Evolutionary conservation across 1,140 invertebrate species (phyloP).

Genomic region (Drosophila virilis): DNA sequence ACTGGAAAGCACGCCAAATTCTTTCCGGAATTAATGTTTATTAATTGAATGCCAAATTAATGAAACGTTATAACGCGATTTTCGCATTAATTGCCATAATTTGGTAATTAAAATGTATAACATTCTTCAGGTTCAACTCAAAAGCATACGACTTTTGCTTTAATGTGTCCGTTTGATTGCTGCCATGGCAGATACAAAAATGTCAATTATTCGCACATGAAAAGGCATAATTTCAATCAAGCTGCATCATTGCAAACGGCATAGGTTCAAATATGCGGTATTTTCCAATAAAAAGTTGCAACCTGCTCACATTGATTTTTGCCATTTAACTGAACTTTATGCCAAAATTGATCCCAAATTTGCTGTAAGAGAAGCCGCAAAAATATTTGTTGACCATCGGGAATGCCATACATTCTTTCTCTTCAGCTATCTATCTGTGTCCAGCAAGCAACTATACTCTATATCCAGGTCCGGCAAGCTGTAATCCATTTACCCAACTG

Average conservation of each 20-base stretch:
- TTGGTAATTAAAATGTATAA: neutral
- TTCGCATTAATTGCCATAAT: neutral
- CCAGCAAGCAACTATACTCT: constrained; percentile 14
- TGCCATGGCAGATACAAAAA: too few relatives aligned
- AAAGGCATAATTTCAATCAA: too few relatives aligned
- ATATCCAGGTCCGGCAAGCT: neutral
- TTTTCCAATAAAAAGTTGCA: neutral
- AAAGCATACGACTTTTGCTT: too few relatives aligned
- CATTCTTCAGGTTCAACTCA: too few relatives aligned
- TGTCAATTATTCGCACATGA: too few relatives aligned
- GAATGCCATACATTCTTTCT: neutral
- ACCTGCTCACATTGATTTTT: neutral
- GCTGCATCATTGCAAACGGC: neutral
- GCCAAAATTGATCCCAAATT: neutral
- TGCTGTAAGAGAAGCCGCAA: constrained; percentile 1
- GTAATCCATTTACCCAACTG: constrained; percentile 57
- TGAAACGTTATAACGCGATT: neutral
- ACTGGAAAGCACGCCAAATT: too few relatives aligned
- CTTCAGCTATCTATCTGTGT: neutral
- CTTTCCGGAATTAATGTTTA: too few relatives aligned
- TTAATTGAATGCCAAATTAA: neutral
- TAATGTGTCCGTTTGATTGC: too few relatives aligned
- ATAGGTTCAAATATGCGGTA: neutral
- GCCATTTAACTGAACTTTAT: neutral
- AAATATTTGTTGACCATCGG: neutral